phyloP scores from a whole-genome alignment of 2,113 vertebrate genomes.

The Pleuronectes platessa region DNA sequence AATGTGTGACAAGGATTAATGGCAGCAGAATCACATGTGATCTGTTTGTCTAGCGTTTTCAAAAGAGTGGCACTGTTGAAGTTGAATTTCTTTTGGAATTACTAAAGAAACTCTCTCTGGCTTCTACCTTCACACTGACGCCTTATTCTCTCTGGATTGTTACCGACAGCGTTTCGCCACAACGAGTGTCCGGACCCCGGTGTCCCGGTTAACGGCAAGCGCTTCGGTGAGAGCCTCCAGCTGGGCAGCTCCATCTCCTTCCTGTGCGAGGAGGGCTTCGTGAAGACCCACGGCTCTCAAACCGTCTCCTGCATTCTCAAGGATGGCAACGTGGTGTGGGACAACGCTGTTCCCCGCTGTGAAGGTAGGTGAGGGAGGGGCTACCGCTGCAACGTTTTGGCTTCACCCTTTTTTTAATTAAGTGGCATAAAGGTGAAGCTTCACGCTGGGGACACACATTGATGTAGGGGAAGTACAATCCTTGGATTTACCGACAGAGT shows the following conservation, averaged over 20 bases:
- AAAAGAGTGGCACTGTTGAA: background rate
- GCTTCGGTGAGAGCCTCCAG: slow-evolving; percentile 95
- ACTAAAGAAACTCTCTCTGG: background rate
- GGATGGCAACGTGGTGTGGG: slow-evolving; percentile 97
- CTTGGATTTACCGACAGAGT: too few species aligned
- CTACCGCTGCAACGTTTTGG: background rate
- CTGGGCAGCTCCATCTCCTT: slow-evolving; percentile 98
- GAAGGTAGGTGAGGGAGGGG: slow-evolving; percentile 84
- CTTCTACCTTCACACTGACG: background rate
- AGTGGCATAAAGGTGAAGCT: background rate
- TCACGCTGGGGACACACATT: background rate
- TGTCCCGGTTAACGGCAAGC: slow-evolving; percentile 94
- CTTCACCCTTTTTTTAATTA: background rate
- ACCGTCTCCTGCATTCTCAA: slow-evolving; percentile 95
- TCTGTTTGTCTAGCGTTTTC: background rate
- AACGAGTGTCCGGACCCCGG: slow-evolving; percentile 97
- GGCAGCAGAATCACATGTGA: background rate
- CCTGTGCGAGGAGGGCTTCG: slow-evolving; percentile 95
- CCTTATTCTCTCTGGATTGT: background rate
- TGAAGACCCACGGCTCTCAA: slow-evolving; percentile 94
- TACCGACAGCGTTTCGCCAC: slow-evolving; percentile 89
- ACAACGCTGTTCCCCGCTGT: slow-evolving; percentile 93
- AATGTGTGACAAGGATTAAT: slow-evolving; percentile 14
- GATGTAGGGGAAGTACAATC: background rate
- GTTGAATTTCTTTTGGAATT: background rate